Evolutionary conservation across 2,888 invertebrate genomes (phyloP).

Genomic region (Spialia ferax): DNA sequence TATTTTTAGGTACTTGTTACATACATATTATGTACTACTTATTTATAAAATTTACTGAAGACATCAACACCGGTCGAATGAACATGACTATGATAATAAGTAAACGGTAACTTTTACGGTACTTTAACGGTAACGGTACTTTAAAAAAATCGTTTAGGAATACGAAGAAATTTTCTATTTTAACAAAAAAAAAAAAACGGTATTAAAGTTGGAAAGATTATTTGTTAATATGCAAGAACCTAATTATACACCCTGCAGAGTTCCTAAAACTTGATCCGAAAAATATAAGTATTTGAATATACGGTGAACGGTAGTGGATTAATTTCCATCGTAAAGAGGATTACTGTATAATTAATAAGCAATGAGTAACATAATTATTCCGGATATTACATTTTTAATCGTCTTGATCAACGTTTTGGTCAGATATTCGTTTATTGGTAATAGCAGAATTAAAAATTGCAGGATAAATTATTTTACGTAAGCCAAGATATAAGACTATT

Average conservation of each 20-base stretch:
- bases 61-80: too few species aligned
- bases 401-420: neutral
- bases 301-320: neutral
- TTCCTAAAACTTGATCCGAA: neutral
- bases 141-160: too few species aligned
- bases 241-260: slow-evolving; percentile 6
- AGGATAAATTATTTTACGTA: too few species aligned
- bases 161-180: too few species aligned
- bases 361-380: neutral
- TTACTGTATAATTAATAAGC: slow-evolving; percentile 7
- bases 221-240: neutral
- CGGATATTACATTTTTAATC: neutral
- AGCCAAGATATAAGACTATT: too few species aligned
- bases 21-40: too few species aligned
- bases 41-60: too few species aligned
- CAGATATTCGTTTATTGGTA: neutral
- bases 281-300: slow-evolving; percentile 6
- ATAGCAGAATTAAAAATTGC: too few species aligned
- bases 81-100: too few species aligned
- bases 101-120: too few species aligned
- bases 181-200: neutral
- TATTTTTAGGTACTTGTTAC: too few species aligned
- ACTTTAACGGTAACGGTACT: too few species aligned
- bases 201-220: neutral
- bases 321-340: neutral